Percentiles rank a stretch among this genome's conserved stretches.
Evolutionary conservation across 1,140 invertebrate genomes (phyloP).

Genomic region (Oryctes rhinoceros): DNA sequence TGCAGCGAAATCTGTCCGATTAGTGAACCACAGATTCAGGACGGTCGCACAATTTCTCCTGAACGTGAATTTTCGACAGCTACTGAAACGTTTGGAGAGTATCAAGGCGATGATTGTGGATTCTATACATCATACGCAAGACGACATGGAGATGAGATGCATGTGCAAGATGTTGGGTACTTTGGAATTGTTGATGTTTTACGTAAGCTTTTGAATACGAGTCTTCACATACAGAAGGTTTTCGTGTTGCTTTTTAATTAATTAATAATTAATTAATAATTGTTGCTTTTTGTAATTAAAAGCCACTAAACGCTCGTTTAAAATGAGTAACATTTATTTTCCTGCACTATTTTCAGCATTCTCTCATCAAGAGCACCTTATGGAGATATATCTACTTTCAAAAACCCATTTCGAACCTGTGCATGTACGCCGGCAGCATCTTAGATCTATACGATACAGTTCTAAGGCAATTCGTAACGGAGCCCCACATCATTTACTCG

Average conservation of each 20-base stretch:
- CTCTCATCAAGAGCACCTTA: conserved; percentile 50
- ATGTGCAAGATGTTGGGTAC: conserved; percentile 51
- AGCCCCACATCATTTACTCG: conserved; percentile 50
- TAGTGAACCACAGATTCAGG: conserved; percentile 54
- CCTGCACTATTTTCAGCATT: conserved; percentile 47
- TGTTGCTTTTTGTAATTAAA: no score
- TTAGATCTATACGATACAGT: conserved; percentile 50
- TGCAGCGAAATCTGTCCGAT: conserved; percentile 45
- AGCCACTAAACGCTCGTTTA: neutral
- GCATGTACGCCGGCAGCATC: conserved; percentile 55
- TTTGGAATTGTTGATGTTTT: conserved; percentile 53
- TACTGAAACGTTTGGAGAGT: conserved; percentile 47
- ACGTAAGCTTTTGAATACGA: conserved; percentile 46
- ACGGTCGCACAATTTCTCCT: conserved; percentile 51
- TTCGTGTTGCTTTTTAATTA: no score
- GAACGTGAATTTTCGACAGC: conserved; percentile 49
- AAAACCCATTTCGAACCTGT: conserved; percentile 45
- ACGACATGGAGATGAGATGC: conserved; percentile 54
- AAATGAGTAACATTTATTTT: neutral
- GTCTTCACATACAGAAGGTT: no score
- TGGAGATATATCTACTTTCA: conserved; percentile 55
- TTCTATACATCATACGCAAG: conserved; percentile 49
- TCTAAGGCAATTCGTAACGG: conserved; percentile 50
- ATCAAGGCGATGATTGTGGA: conserved; percentile 46
- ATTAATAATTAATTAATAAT: neutral